Evolutionary conservation across 2,888 invertebrate genomes (phyloP).

Genomic region (Arenicola marina): DNA sequence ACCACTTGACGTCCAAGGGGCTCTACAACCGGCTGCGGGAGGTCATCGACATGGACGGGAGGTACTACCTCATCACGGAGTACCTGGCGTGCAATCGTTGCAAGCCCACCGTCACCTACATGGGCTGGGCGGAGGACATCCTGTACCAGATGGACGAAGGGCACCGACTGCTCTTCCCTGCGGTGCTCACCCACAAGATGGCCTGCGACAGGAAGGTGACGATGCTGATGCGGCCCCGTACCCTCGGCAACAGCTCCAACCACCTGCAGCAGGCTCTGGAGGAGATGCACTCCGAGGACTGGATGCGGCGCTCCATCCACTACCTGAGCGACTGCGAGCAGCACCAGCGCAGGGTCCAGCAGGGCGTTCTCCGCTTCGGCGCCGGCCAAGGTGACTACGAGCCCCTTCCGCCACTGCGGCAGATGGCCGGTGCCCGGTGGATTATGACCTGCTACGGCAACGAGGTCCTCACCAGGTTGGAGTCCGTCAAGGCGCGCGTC

Average conservation of each 20-base stretch:
- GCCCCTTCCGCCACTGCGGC: constrained; percentile 11
- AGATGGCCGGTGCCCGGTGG: constrained; percentile 31
- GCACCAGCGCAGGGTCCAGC: not conserved
- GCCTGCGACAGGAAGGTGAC: constrained; percentile 32
- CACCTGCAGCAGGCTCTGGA: constrained; percentile 26
- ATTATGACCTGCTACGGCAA: constrained; percentile 31
- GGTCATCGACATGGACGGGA: constrained; percentile 33
- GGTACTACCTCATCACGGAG: constrained; percentile 32
- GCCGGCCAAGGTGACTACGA: not conserved
- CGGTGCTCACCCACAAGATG: constrained; percentile 29
- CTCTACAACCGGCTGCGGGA: constrained; percentile 22
- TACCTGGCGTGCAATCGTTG: constrained; percentile 29
- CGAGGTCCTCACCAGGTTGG: constrained; percentile 30
- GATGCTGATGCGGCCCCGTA: constrained; percentile 26
- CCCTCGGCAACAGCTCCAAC: constrained; percentile 33
- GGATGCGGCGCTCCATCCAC: constrained; percentile 14
- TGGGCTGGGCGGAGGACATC: constrained; percentile 29
- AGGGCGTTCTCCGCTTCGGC: not conserved
- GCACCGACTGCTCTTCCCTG: constrained; percentile 29
- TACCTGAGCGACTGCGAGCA: constrained; percentile 23
- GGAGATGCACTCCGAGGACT: constrained; percentile 32
- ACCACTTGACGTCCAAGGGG: constrained; percentile 24
- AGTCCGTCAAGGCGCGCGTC: constrained; percentile 34
- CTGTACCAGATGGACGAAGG: constrained; percentile 32
- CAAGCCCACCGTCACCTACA: constrained; percentile 9